Conservation (phyloP, 1,140 invertebrate species). For the Zaprionus tsacasi region DNA sequence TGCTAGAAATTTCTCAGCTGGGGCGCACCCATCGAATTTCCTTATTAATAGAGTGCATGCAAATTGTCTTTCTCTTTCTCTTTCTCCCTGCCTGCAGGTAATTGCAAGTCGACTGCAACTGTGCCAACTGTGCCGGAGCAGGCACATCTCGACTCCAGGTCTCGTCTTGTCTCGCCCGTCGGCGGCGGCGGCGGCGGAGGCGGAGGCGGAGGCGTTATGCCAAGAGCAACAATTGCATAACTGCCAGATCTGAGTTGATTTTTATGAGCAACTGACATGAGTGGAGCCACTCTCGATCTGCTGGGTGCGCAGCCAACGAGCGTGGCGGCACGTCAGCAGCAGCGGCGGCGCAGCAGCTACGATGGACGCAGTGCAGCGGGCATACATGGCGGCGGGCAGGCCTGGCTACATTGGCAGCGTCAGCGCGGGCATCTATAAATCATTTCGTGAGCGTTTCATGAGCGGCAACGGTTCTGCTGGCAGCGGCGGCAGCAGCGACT, state of each 20-base stretch:
- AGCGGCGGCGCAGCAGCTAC: constrained; percentile 43
- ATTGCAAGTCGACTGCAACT: constrained; percentile 52
- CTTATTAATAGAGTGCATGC: constrained; percentile 74
- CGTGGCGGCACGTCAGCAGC: constrained; percentile 37
- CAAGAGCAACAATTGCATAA: constrained; percentile 77
- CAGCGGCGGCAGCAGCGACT: constrained; percentile 28
- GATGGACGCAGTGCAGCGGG: constrained; percentile 44
- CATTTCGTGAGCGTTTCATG: constrained; percentile 64
- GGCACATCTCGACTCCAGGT: constrained; percentile 47
- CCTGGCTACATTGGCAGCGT: constrained; percentile 54
- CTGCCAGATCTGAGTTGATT: not conserved
- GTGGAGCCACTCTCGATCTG: constrained; percentile 67
- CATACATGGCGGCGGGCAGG: constrained; percentile 39
- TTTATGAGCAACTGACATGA: constrained; percentile 43
- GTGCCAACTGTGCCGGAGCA: constrained; percentile 52
- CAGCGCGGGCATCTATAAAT: constrained; percentile 60
- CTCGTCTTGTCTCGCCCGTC: too few relatives aligned
- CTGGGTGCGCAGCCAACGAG: constrained; percentile 37
- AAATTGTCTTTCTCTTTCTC: constrained; percentile 62
- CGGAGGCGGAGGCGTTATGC: constrained; percentile 2
- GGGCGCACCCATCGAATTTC: constrained; percentile 47
- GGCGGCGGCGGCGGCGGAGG: not conserved
- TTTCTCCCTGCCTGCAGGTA: constrained; percentile 27
- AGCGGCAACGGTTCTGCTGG: constrained; percentile 28
- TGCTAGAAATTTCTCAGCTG: constrained; percentile 40